Evolutionary conservation across 2,113 vertebrate genomes (phyloP).

Genomic region (Carollia perspicillata): DNA sequence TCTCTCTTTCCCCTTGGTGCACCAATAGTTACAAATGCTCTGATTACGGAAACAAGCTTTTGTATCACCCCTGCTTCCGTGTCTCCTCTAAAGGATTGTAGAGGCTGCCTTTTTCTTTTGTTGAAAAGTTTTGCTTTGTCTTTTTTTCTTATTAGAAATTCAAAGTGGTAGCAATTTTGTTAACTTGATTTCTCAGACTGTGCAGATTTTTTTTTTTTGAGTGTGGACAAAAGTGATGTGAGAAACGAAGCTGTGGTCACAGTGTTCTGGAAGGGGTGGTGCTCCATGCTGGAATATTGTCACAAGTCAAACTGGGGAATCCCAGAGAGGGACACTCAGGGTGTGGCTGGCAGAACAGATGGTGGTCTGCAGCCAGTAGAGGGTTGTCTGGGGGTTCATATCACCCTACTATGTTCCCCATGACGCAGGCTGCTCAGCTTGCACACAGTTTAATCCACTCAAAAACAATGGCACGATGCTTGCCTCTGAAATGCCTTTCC

Average conservation of each 20-base stretch:
- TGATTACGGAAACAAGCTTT: neutral
- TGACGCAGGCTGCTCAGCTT: neutral
- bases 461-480: neutral
- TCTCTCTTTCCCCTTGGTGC: neutral
- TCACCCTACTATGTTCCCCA: neutral
- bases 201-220: neutral
- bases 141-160: conserved; percentile 35
- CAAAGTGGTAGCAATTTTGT: neutral
- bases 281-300: neutral
- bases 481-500: neutral
- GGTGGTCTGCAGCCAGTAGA: rapidly evolving
- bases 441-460: neutral
- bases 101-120: neutral
- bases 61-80: neutral
- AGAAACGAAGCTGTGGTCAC: neutral
- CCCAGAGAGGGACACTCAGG: rapidly evolving
- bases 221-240: neutral
- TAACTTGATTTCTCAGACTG: neutral
- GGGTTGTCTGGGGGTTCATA: neutral
- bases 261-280: rapidly evolving
- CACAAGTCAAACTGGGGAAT: neutral
- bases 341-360: neutral
- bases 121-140: neutral
- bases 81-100: neutral
- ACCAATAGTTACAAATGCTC: neutral